Evolutionary conservation across 2,888 invertebrate genomes (phyloP).

Genomic region (Linnaemya vulpina): DNA sequence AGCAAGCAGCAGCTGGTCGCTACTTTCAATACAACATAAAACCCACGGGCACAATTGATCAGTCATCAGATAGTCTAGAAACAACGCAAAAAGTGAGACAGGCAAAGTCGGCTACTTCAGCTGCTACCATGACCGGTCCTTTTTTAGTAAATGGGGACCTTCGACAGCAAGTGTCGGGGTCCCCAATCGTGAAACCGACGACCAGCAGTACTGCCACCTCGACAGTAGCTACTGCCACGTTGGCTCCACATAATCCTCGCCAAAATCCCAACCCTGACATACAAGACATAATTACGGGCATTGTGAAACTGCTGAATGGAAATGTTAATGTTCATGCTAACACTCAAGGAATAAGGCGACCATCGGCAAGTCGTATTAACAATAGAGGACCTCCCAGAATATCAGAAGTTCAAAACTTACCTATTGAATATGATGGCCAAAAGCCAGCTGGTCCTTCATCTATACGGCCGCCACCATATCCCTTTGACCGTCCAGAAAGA

Average conservation of each 20-base stretch:
- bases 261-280: constrained; percentile 90
- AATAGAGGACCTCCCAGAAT: constrained; percentile 95
- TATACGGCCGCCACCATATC: constrained; percentile 83
- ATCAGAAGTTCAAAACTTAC: constrained; percentile 88
- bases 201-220: constrained; percentile 80
- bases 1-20: constrained; percentile 78
- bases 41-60: constrained; percentile 80
- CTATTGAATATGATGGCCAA: constrained; percentile 84
- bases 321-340: constrained; percentile 93
- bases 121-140: constrained; percentile 75
- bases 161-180: constrained; percentile 83
- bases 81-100: constrained; percentile 78
- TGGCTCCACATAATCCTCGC: constrained; percentile 78
- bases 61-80: constrained; percentile 73
- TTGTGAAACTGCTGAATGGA: constrained; percentile 93
- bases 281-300: constrained; percentile 94
- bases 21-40: constrained; percentile 82
- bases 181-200: constrained; percentile 78
- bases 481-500: constrained; percentile 87
- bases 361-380: constrained; percentile 91
- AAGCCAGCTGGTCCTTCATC: constrained; percentile 78
- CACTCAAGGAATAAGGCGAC: constrained; percentile 87
- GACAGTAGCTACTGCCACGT: constrained; percentile 79
- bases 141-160: constrained; percentile 83
- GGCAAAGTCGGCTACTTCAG: constrained; percentile 74